phyloP scores from a whole-genome alignment of 2,888 invertebrate genomes.

The Stomorhina lunata region DNA sequence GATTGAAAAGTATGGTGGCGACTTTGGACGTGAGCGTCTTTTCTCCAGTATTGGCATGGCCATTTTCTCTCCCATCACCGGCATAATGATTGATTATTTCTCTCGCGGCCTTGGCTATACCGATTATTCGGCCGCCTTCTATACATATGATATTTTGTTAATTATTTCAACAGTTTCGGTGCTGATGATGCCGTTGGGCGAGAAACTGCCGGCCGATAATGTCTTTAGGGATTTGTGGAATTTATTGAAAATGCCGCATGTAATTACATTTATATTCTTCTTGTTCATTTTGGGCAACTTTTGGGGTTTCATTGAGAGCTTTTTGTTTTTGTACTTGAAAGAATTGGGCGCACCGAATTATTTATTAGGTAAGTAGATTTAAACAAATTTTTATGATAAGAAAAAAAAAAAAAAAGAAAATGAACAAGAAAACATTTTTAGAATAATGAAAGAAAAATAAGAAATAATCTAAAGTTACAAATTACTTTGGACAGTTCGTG shows the following conservation, averaged over 20 bases:
- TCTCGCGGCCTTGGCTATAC: constrained; percentile 84
- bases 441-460: neutral
- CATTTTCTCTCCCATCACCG: constrained; percentile 89
- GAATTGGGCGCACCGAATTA: constrained; percentile 92
- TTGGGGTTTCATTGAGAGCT: constrained; percentile 95
- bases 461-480: neutral
- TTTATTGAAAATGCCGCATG: constrained; percentile 88
- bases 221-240: constrained; percentile 87
- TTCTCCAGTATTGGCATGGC: constrained; percentile 92
- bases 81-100: constrained; percentile 86
- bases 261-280: constrained; percentile 89
- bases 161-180: constrained; percentile 87
- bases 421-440: too few species aligned
- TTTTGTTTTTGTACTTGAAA: constrained; percentile 91
- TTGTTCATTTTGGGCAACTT: constrained; percentile 91
- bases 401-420: neutral
- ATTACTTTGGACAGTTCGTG: neutral
- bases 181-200: constrained; percentile 88
- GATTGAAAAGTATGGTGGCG: constrained; percentile 91
- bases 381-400: too few species aligned
- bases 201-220: constrained; percentile 88
- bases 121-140: constrained; percentile 94
- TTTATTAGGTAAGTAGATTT: constrained; percentile 84
- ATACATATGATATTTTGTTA: constrained; percentile 86
- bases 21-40: constrained; percentile 89